Evolutionary conservation across 2,113 vertebrate species (phyloP), one percentile per base, ranked within the genome.

Genomic region (Ploceus nigricollis): DNA sequence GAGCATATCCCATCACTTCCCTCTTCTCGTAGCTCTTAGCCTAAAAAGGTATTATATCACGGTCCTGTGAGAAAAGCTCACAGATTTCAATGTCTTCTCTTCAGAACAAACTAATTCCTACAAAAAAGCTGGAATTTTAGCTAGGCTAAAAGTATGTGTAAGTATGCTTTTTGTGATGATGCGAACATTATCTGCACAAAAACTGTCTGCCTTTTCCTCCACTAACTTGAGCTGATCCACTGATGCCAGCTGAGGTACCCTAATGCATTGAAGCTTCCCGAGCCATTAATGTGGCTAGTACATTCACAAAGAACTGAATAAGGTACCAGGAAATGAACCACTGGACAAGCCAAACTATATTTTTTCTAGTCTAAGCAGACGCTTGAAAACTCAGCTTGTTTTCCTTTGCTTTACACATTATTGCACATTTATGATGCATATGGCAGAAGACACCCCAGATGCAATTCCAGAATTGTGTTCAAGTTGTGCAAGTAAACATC

Each of bases 401-500:
- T 54, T 40, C 48, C 95, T 90, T 25, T 82, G 89, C 51, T 10
- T 73, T 17, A 65, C 0, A 1, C 33, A 11, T 72, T 61, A 89
- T 5, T 61, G 33, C 69, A 92, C n/a, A 66, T 93, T 65, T 91
- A 76, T 44, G 47, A 69, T 65, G 68, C 40, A 60, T 15, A 70
- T 25, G 71, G 87, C 81, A 95, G 48, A 95, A 95, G 39, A 85
- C 35, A 72, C 71, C 58, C 68, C 64, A 84, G 54, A 84, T 54
- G 51, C 0, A 0, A 65, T 68, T 80, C n/a, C 18, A 60, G 54
- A 94, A 18, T 50, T 83, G 39, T 82, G 37, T 93, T 94, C 83
- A 90, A 84, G 85, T 27, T 75, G 48, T 22, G 80, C 50, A 73
- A 81, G 53, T 78, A 96, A 95, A 93, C 85, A 91, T 72, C 90